Base-by-base conservation (phyloP, 64 coral and sea anemone species). In the Platygyra sinensis region DNA sequence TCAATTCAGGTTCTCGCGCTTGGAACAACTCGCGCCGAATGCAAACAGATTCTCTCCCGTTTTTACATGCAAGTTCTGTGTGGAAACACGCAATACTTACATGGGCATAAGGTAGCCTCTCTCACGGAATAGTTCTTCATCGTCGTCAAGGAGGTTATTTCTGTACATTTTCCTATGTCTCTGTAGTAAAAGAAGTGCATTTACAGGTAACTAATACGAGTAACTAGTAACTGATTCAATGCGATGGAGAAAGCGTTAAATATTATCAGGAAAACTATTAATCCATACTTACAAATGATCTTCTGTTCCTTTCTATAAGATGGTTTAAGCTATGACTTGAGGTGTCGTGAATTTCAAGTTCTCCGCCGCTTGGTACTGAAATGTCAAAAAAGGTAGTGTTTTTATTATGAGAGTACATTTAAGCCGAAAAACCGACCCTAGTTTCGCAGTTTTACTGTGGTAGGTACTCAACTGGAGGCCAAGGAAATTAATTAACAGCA, bases 121-220 rank as follows among this genome's bases (percentile, higher is more conserved):
- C 28, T 59, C 71, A 38, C 72, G 14, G 28, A 61, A 63, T 54
- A 73, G 50, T 32, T 91, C 89, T 73, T 83, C 73, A 61, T 69
- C 78, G 52, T 92, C 90, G 24, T 92, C 90, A 8, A 92, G 19
- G 17, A 92, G 7, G 46, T 92, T 92, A 84, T 92, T 92, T 77
- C 90, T 83, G 28, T 86, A 76, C 61, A 92, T 86, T 57, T 92
- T 92, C 42, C 90, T 83, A 65, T 92, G 90, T 9, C 72, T 72
- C 89, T 91, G 89, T 84, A 14, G 19, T 25, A 22, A 25, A 38
- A 67, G 22, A 84, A 24, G 59, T 60, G n/a, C n/a, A 18, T 25
- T 62, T 54, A 28, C 79, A 82, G 24, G 61, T 69, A 16, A 69
- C 9, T 5, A 86, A 84, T 4, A 22, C 16, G 16, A 67, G 39